Conservation (phyloP, 2,797 vertebrate species). For the Anabacerthia variegaticeps region DNA sequence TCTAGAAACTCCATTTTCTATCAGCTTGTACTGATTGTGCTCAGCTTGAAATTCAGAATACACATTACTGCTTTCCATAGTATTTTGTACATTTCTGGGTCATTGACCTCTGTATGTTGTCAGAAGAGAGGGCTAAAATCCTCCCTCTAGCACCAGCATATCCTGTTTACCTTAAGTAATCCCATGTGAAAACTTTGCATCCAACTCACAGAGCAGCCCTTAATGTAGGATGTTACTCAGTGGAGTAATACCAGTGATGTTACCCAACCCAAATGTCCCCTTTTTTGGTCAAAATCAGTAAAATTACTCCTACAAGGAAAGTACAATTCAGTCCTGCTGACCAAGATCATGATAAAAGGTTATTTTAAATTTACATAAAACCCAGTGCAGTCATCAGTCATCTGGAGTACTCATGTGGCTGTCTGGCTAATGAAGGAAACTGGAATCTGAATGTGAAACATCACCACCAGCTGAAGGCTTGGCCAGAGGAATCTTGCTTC, state of each 20-base stretch:
- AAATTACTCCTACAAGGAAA: neutral
- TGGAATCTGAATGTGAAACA: neutral
- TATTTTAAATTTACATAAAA: neutral
- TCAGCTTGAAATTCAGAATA: neutral
- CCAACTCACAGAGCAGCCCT: neutral
- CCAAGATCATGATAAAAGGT: neutral
- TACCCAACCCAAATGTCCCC: neutral
- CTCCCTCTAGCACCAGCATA: neutral
- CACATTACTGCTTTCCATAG: accelerated
- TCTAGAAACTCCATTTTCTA: neutral
- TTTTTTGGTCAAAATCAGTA: neutral
- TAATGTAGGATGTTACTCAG: accelerated
- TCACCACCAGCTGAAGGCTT: neutral
- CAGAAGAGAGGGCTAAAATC: neutral
- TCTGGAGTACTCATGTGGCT: accelerated
- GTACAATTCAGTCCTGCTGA: neutral
- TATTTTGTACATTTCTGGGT: neutral
- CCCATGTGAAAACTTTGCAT: neutral
- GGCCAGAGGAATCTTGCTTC: neutral
- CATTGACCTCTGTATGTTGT: neutral
- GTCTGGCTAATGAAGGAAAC: neutral
- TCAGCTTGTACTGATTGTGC: neutral
- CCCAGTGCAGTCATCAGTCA: neutral
- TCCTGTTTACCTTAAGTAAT: neutral
- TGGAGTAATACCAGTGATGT: accelerated